Percentiles rank a stretch among this genome's conserved stretches.
Evolutionary conservation across 2,888 invertebrate species (phyloP).

Genomic region (Dexiosoma caninum): DNA sequence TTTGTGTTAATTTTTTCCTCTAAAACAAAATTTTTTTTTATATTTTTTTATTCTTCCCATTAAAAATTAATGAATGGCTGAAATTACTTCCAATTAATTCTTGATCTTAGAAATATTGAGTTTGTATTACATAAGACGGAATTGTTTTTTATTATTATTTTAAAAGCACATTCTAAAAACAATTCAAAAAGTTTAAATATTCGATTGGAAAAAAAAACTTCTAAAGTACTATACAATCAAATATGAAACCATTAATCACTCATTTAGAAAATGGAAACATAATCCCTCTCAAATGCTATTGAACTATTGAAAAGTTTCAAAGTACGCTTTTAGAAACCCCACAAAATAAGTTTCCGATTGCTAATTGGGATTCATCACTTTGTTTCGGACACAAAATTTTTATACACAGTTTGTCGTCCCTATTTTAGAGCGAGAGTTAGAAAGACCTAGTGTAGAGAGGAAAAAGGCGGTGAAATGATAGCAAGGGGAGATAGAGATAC

Average conservation of each 20-base stretch:
- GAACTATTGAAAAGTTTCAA: no score
- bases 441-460: no score
- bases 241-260: background rate
- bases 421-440: no score
- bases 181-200: background rate
- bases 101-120: conserved; percentile 42
- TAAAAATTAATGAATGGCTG: background rate
- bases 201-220: background rate
- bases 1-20: background rate
- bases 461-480: no score
- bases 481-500: no score
- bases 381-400: no score
- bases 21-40: no score
- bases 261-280: background rate
- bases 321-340: no score
- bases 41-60: background rate
- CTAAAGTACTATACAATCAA: background rate
- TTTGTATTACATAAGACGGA: conserved; percentile 58
- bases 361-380: no score
- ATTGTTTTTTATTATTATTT: conserved; percentile 4
- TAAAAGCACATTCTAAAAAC: conserved; percentile 11
- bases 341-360: no score
- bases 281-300: background rate
- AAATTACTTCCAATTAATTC: background rate
- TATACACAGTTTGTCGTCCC: no score